A percentile compares a stretch with the other conserved stretches of the same genome.
phyloP scores from a whole-genome alignment of 92 coral and sea anemone genomes.

The Siderastrea siderea region DNA sequence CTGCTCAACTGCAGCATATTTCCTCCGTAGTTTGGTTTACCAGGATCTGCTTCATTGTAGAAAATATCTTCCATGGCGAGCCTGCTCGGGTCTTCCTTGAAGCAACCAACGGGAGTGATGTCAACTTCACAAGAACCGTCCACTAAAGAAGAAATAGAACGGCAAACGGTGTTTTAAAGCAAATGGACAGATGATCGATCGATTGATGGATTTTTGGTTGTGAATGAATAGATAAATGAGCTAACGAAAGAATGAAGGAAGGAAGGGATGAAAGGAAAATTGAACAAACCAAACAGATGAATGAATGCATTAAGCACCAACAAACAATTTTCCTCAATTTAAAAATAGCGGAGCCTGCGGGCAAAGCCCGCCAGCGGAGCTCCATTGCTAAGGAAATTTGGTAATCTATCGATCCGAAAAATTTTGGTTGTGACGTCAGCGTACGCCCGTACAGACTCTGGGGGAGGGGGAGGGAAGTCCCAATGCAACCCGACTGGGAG shows the following conservation, averaged over 20 bases:
- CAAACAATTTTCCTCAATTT: too few relatives aligned
- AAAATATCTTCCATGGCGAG: constrained; percentile 46
- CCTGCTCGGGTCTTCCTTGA: constrained; percentile 34
- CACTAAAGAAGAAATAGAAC: neutral
- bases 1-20: constrained; percentile 10
- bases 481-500: too few relatives aligned
- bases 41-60: constrained; percentile 38
- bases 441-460: too few relatives aligned
- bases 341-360: too few relatives aligned
- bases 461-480: too few relatives aligned
- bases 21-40: constrained; percentile 49
- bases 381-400: too few relatives aligned
- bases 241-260: too few relatives aligned
- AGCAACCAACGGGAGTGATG: constrained; percentile 57
- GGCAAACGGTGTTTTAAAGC: neutral
- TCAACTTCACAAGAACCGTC: constrained; percentile 56
- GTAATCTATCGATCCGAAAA: too few relatives aligned
- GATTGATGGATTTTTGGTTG: neutral
- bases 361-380: too few relatives aligned
- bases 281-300: neutral
- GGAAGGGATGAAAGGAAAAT: neutral
- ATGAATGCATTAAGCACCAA: too few relatives aligned
- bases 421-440: too few relatives aligned
- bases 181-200: neutral
- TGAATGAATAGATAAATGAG: too few relatives aligned